phyloP scores from a whole-genome alignment of 2,797 vertebrate species.

The Crenichthys baileyi region DNA sequence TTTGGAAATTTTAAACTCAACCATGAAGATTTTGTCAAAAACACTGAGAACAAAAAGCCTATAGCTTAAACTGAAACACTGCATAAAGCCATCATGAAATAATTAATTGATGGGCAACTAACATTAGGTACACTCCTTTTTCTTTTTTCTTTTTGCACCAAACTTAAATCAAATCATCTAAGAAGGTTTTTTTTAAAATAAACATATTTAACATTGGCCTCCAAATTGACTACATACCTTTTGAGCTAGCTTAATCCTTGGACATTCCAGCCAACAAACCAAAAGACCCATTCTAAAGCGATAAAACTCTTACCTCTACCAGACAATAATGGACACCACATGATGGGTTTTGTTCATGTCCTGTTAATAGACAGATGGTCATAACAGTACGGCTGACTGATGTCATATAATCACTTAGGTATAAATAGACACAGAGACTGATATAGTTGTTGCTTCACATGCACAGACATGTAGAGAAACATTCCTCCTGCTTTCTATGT shows the following conservation, averaged over 20 bases:
- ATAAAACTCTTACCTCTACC: not conserved
- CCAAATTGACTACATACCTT: not conserved
- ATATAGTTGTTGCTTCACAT: slow-evolving; percentile 12
- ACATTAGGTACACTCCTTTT: not conserved
- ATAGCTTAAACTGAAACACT: not conserved
- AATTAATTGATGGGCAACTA: not conserved
- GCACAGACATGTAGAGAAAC: slow-evolving; percentile 19
- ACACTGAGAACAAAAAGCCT: not conserved
- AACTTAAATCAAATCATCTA: not conserved
- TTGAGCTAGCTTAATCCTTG: not conserved
- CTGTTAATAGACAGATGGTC: not conserved
- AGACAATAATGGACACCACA: not conserved
- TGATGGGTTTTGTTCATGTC: not conserved
- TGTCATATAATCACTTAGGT: not conserved
- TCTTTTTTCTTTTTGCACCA: not conserved
- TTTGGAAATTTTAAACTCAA: too few species aligned
- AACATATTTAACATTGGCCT: not conserved
- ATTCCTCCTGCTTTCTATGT: slow-evolving; percentile 2
- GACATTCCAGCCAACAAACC: not conserved
- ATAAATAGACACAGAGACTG: not conserved
- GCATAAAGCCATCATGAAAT: not conserved
- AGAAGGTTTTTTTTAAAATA: not conserved
- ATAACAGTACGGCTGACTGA: not conserved
- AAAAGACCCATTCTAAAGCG: not conserved
- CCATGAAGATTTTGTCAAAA: not conserved